Evolutionary conservation across 35 echinoderm and acorn worm genomes (phyloP), one percentile per base, ranked within the genome.

Genomic region (Amphiura filiformis): DNA sequence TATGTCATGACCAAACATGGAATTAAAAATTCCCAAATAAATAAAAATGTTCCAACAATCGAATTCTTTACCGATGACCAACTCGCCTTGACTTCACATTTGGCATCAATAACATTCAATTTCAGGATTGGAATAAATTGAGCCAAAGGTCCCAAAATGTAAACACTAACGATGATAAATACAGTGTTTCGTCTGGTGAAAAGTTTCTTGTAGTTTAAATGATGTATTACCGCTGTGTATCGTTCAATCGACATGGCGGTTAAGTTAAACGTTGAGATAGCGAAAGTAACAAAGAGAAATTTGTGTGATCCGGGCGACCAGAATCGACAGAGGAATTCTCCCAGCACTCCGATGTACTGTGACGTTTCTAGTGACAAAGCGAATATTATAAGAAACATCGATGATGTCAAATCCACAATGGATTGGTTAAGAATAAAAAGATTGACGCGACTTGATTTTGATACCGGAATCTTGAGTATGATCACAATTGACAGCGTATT

Each of bases 261-360:
- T 57, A 96, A 34, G 41, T 96, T 96, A 61, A 75, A 96, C 3
- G 90, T 96, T 1, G 94, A 96, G 32, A 93, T 88, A 4, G 91
- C 90, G 39, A 96, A 96, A 36, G 80, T 82, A 38, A 87, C 84
- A 38, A 92, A 96, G 17, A 96, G 36, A 26, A 96, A 84, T 75
- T 89, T 26, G 3, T 30, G 61, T 3, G 61, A 96, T 23, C 90
- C 36, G 34, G 93, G 84, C 90, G 86, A 92, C 94, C 94, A 96
- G 41, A 96, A 90, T 39, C 94, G 94, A 65, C 94, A 96, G 22
- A 96, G 39, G 31, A 92, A 89, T 56, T 93, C 94, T 0, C 86
- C 91, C 1, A 42, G 33, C 22, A 18, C 31, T 36, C 82, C 85
- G 22, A 28, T 76, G 31, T 80, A 78, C 56, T 80, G 31, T 18